Base-by-base conservation (phyloP, 1,140 invertebrate species). In the Oncopeltus fasciatus region DNA sequence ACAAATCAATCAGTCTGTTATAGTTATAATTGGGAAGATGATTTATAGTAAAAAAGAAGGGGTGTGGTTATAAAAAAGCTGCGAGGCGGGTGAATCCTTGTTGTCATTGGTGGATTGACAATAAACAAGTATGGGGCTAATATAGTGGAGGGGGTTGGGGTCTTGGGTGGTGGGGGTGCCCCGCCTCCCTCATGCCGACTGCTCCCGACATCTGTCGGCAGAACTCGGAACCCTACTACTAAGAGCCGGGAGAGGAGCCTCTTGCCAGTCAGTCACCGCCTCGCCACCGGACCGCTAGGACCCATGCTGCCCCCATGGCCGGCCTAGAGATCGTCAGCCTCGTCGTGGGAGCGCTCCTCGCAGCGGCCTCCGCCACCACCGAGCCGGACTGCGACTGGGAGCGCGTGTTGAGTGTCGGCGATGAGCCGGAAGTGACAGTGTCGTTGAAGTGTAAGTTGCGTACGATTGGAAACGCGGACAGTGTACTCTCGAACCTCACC, bases 401-500 rank as follows among this genome's bases (percentile, higher is more conserved):
- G 68, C 62, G 73, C 65, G 77, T 81, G 38, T 83, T 74, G 75
- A 81, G 70, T 85, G 83, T 83, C 77, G 80, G 68, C 76, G 78
- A 68, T 74, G 78, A 71, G 74, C 78, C 69, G 70, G 75, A 64
- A 74, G 74, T 64, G 74, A 76, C 69, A 73, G 74, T 73, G 74
- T 72, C 75, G 53, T 70, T 89, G 33, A 75, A 80, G n/a, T 90
- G 88, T 74, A 80, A 81, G 64, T 74, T 89, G 61, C 75, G 83
- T 58, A 86, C 84, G 16, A 84, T 87, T 70, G 81, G 80, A 68
- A 83, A 80, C 68, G 85, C 83, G 61, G 81, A 83, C 69, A 74
- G 79, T 59, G 75, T 88, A 28, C 74, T 87, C 53, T 81, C 81
- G 59, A 85, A 86, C 68, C 76, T 88, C 43, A 83, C 81, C 43